phyloP scores from a whole-genome alignment of 2,113 vertebrate genomes.

The Albula goreensis region DNA sequence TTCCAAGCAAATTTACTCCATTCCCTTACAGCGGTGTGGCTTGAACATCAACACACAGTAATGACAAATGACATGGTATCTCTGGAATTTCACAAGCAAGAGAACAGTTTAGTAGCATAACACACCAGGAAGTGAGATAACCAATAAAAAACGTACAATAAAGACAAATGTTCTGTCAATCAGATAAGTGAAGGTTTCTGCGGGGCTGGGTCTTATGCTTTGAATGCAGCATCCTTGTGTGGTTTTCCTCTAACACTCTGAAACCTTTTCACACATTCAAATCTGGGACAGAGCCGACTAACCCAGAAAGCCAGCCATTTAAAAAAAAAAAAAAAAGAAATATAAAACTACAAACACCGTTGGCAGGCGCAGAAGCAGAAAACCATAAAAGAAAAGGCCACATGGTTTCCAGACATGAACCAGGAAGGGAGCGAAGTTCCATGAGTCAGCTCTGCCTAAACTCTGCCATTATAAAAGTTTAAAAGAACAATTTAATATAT shows the following conservation, averaged over 20 bases:
- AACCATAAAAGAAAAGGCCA: no score
- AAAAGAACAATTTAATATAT: no score
- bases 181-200: background rate
- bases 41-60: no score
- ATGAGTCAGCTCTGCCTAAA: no score
- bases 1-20: background rate
- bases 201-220: background rate
- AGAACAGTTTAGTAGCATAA: background rate
- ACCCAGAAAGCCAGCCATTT: background rate
- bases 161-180: background rate
- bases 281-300: background rate
- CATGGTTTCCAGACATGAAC: no score
- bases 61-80: no score
- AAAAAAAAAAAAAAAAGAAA: background rate
- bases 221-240: background rate
- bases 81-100: background rate
- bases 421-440: no score
- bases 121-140: background rate
- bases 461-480: no score
- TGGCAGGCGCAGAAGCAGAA: no score
- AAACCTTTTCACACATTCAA: background rate
- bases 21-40: background rate
- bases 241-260: background rate
- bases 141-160: background rate
- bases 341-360: no score